A percentile compares a stretch with the other conserved stretches of the same genome.
These are phyloP conservation scores for Oryctolagus cuniculus DNA, from an alignment of 2,113 vertebrate species.

Conservation along the genomic window DNA sequence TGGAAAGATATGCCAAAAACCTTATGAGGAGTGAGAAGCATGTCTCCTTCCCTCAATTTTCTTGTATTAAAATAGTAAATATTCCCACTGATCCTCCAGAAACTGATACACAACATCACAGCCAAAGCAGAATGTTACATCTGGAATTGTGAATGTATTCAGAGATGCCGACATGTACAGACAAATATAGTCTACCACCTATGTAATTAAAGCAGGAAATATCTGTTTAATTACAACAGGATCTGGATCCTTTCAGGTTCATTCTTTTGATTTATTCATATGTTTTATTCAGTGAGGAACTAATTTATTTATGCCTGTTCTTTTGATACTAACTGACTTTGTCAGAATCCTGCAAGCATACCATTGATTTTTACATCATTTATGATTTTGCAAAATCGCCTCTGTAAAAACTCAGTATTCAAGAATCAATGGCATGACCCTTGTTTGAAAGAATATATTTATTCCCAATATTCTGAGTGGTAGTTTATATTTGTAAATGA, in stretches of 20 bases:
- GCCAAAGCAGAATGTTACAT: background rate
- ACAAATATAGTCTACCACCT: background rate
- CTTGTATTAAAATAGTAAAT: conserved; percentile 51
- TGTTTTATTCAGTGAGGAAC: conserved; percentile 83
- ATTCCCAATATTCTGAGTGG: conserved; percentile 16
- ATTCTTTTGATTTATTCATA: conserved; percentile 71
- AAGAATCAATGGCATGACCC: background rate
- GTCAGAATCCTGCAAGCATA: conserved; percentile 74
- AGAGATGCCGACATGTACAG: conserved; percentile 13
- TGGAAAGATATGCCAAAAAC: conserved; percentile 38
- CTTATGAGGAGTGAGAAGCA: background rate
- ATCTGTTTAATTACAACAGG: conserved; percentile 48
- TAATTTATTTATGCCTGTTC: conserved; percentile 82
- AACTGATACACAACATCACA: background rate
- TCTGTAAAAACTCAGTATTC: conserved; percentile 27
- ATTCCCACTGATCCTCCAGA: conserved; percentile 46
- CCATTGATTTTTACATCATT: conserved; percentile 76
- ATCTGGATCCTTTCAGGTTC: conserved; percentile 27
- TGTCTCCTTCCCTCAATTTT: conserved; percentile 28
- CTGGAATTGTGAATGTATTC: background rate
- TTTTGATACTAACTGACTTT: conserved; percentile 80
- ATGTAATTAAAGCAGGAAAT: conserved; percentile 66
- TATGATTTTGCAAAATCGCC: conserved; percentile 71
- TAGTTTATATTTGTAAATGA: conserved; percentile 57
- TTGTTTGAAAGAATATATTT: conserved; percentile 45